Percentiles rank a stretch among this genome's conserved stretches.
These are phyloP conservation scores for Hemaris fuciformis DNA, from an alignment of 2,888 invertebrate genomes.

Conservation along the genomic window DNA sequence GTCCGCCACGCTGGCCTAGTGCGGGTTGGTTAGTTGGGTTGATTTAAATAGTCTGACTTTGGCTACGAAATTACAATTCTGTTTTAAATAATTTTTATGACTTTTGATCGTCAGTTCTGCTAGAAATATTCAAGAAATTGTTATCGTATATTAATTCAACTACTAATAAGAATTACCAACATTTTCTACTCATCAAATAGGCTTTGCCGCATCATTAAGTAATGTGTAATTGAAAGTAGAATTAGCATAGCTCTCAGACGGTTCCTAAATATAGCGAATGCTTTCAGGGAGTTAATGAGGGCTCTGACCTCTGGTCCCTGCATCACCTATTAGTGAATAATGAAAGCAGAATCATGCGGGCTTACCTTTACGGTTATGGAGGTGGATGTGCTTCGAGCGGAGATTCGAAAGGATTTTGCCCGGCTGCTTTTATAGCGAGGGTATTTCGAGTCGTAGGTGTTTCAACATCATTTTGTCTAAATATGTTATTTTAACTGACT, in stretches of 20 bases:
- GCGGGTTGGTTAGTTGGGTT: no score
- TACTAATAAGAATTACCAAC: no score
- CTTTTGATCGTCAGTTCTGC: no score
- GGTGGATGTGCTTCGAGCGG: not conserved
- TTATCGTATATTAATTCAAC: no score
- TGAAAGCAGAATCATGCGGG: not conserved
- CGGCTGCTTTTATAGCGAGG: not conserved
- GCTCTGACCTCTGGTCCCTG: not conserved
- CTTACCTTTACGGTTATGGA: conserved; percentile 4
- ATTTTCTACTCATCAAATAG: not conserved
- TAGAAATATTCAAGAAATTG: no score
- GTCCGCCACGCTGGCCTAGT: no score
- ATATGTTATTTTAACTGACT: no score
- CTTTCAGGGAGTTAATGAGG: not conserved
- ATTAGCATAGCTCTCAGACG: not conserved
- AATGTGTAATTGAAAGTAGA: not conserved
- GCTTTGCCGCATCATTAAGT: not conserved
- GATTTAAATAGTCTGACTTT: no score
- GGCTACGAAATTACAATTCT: no score
- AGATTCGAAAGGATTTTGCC: not conserved
- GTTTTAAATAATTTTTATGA: no score
- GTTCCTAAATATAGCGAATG: not conserved
- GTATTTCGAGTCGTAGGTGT: not conserved
- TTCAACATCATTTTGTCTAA: no score
- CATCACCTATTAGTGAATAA: conserved; percentile 1